Percentiles rank a stretch among this genome's conserved stretches.
Evolutionary conservation across 2,113 vertebrate genomes (phyloP).

Genomic region (Hypanus sabinus): DNA sequence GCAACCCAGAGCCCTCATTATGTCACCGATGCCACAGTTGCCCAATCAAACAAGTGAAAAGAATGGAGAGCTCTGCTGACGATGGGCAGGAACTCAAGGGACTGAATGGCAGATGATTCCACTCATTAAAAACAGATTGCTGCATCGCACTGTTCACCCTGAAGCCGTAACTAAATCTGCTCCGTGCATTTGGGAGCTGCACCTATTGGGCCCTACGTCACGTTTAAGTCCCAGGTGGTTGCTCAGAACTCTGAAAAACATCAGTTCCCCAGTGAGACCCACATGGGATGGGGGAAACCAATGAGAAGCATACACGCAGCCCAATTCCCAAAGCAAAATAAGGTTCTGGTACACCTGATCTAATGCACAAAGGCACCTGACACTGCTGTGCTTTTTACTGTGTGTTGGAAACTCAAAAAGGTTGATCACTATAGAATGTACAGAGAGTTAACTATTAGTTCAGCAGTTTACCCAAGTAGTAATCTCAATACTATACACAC

Average conservation of each 20-base stretch:
- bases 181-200: neutral
- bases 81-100: neutral
- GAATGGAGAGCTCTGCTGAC: neutral
- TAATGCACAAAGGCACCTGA: neutral
- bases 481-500: neutral
- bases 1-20: neutral
- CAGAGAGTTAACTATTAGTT: neutral
- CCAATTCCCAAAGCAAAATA: neutral
- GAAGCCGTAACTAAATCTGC: neutral
- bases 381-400: neutral
- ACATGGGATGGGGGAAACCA: neutral
- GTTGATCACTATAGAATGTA: neutral
- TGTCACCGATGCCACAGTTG: constrained; percentile 19
- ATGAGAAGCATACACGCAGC: constrained; percentile 1
- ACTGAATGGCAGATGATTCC: constrained; percentile 11
- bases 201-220: neutral
- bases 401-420: neutral
- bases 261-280: neutral
- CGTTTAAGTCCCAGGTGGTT: neutral
- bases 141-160: neutral
- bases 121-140: constrained; percentile 29
- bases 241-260: neutral
- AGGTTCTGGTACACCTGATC: neutral
- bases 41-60: neutral
- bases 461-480: neutral